phyloP scores from a whole-genome alignment of 1,140 invertebrate genomes.

The Procambarus clarkii region DNA sequence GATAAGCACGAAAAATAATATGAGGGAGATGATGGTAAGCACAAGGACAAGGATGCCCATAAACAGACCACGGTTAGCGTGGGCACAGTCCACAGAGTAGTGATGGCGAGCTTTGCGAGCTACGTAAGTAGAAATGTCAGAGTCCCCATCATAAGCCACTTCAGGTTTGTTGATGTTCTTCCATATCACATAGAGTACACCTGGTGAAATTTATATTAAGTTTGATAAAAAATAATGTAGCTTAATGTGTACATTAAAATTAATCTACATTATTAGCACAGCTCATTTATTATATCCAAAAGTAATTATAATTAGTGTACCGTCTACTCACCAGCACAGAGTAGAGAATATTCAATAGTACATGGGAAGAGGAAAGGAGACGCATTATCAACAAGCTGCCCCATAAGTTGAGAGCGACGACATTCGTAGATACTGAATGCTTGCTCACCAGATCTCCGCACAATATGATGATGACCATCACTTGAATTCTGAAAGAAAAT shows the following conservation, averaged over 20 bases:
- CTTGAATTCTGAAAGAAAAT: slow-evolving; percentile 13
- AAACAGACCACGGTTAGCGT: slow-evolving; percentile 95
- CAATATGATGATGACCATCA: slow-evolving; percentile 5
- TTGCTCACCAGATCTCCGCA: not conserved
- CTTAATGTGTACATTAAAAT: too few species aligned
- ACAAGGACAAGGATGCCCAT: slow-evolving; percentile 94
- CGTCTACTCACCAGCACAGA: slow-evolving; percentile 89
- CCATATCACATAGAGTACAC: slow-evolving; percentile 91
- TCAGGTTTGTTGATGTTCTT: slow-evolving; percentile 84
- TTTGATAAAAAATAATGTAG: not conserved
- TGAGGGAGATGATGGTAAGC: slow-evolving; percentile 94
- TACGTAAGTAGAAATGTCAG: slow-evolving; percentile 70
- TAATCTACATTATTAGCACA: too few species aligned
- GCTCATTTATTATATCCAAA: not conserved
- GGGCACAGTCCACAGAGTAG: slow-evolving; percentile 94
- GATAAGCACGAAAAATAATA: slow-evolving; percentile 95
- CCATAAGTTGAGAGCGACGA: slow-evolving; percentile 92
- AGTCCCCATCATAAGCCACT: slow-evolving; percentile 73
- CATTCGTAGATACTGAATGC: slow-evolving; percentile 83
- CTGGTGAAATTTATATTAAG: slow-evolving; percentile 30
- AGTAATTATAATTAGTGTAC: not conserved
- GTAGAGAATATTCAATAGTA: slow-evolving; percentile 96
- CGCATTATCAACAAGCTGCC: slow-evolving; percentile 91
- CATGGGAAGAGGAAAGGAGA: slow-evolving; percentile 94
- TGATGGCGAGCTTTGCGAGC: slow-evolving; percentile 80